Conservation (phyloP, 2,797 vertebrate species). For the Euphonia xanthogaster region DNA sequence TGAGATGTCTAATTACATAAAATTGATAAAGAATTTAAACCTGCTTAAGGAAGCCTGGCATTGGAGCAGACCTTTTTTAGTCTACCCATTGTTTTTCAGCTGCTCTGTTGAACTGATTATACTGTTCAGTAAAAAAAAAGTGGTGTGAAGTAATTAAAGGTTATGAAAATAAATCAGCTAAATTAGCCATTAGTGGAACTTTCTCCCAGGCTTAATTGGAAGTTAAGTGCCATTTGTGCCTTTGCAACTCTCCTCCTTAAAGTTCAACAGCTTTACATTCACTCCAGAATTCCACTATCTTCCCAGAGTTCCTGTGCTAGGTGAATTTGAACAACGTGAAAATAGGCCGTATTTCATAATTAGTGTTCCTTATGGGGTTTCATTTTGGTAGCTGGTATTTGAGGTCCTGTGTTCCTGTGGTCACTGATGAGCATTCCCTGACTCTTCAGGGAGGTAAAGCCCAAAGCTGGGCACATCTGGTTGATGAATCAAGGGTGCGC, state of each 20-base stretch:
- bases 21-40: not conserved
- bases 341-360: not conserved
- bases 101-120: not conserved
- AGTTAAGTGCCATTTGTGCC: constrained; percentile 44
- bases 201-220: constrained; percentile 49
- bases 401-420: not conserved
- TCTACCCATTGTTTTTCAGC: not conserved
- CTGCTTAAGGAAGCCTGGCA: not conserved
- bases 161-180: constrained; percentile 60
- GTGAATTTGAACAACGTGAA: not conserved
- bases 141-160: constrained; percentile 49
- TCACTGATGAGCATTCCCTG: not conserved
- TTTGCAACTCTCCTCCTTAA: constrained; percentile 33
- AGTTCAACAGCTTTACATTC: constrained; percentile 33
- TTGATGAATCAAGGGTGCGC: not conserved
- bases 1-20: not conserved
- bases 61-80: not conserved
- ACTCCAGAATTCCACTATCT: not conserved
- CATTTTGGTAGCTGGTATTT: not conserved
- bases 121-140: not conserved
- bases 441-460: not conserved
- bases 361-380: not conserved
- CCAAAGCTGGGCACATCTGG: not conserved
- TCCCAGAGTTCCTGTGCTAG: not conserved
- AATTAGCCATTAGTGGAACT: constrained; percentile 45